phyloP scores from a whole-genome alignment of 2,113 vertebrate genomes.

The Danionella cerebrum region DNA sequence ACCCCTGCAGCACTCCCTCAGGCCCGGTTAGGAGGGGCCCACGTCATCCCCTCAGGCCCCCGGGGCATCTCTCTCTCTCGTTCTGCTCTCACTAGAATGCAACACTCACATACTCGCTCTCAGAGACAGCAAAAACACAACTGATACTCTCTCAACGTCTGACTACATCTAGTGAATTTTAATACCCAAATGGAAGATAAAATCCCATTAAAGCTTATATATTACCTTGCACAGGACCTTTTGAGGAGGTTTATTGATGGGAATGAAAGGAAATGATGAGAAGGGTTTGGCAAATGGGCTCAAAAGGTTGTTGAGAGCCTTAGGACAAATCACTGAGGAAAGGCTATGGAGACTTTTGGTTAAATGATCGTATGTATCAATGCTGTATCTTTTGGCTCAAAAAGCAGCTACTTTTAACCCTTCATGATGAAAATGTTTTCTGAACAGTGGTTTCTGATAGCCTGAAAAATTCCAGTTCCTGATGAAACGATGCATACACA shows the following conservation, averaged over 20 bases:
- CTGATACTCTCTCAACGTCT: conserved; percentile 19
- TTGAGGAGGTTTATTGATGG: background rate
- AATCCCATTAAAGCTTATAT: background rate
- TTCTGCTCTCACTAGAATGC: conserved; percentile 36
- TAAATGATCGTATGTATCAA: too few relatives aligned
- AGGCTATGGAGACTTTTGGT: background rate
- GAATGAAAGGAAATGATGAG: background rate
- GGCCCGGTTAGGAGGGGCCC: conserved; percentile 35
- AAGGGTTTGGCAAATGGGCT: background rate
- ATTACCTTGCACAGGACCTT: background rate
- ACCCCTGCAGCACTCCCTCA: conserved; percentile 47
- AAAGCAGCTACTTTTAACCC: too few relatives aligned
- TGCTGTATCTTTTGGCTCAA: too few relatives aligned
- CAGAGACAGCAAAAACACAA: background rate
- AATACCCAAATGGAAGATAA: background rate
- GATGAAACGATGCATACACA: too few relatives aligned
- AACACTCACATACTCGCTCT: conserved; percentile 1
- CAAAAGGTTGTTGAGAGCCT: background rate
- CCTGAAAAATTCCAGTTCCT: too few relatives aligned
- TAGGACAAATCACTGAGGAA: background rate
- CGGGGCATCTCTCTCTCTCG: conserved; percentile 29
- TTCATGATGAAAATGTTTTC: too few relatives aligned
- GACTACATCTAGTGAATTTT: conserved; percentile 13
- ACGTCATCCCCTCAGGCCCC: conserved; percentile 39
- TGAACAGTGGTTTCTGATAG: too few relatives aligned